phyloP scores from a whole-genome alignment of 2,888 invertebrate genomes.

The Mythimna loreyi region DNA sequence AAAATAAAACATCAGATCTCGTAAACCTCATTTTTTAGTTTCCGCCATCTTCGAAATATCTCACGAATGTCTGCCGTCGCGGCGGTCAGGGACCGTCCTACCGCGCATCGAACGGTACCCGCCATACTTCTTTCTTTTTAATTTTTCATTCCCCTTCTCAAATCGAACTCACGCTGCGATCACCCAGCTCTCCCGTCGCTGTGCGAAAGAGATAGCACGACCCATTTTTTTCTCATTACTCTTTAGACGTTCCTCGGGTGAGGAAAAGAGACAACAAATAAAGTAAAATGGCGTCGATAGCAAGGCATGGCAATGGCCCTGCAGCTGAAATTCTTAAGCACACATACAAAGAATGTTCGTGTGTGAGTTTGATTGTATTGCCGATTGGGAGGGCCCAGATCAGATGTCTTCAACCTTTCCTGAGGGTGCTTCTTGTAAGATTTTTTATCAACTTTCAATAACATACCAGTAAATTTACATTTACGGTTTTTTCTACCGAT shows the following conservation, averaged over 20 bases:
- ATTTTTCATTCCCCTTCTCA: constrained; percentile 86
- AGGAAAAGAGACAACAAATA: constrained; percentile 77
- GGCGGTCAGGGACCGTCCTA: constrained; percentile 63
- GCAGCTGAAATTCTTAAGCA: constrained; percentile 81
- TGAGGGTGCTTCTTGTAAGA: constrained; percentile 14
- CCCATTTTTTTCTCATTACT: constrained; percentile 67
- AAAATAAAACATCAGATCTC: constrained; percentile 25
- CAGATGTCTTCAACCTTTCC: constrained; percentile 76
- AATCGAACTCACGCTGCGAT: constrained; percentile 82
- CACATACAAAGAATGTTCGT: constrained; percentile 73
- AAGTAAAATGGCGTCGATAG: constrained; percentile 86
- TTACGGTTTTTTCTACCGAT: not conserved
- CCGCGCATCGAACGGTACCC: constrained; percentile 69
- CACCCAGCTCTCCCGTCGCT: constrained; percentile 68
- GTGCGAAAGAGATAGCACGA: constrained; percentile 76
- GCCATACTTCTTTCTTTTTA: constrained; percentile 79
- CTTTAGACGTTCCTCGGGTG: constrained; percentile 60
- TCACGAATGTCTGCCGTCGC: constrained; percentile 67
- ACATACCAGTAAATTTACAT: not conserved
- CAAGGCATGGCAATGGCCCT: constrained; percentile 75
- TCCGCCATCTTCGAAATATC: constrained; percentile 71
- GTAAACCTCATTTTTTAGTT: constrained; percentile 53
- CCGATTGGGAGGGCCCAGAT: constrained; percentile 75
- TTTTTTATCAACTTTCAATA: not conserved
- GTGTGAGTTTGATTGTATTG: constrained; percentile 78